Evolutionary conservation across 2,888 invertebrate genomes (phyloP).

Genomic region (Spicauda simplicius): DNA sequence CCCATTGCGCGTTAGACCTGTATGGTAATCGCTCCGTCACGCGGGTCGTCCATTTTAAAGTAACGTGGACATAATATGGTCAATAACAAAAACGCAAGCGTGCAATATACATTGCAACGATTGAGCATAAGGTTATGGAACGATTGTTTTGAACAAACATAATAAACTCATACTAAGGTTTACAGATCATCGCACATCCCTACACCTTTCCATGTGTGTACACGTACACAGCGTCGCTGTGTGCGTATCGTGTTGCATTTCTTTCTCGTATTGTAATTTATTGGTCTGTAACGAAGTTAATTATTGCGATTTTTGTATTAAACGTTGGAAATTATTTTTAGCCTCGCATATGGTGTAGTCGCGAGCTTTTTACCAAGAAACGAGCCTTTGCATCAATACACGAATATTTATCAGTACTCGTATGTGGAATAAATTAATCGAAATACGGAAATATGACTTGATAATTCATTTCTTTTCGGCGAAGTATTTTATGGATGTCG

Average conservation of each 20-base stretch:
- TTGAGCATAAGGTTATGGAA: too few species aligned
- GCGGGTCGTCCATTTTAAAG: too few species aligned
- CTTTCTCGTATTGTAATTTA: conserved; percentile 84
- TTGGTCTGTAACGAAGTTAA: conserved; percentile 84
- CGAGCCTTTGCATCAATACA: conserved; percentile 41
- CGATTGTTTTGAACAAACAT: too few species aligned
- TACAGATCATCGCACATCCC: conserved; percentile 40
- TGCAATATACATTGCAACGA: too few species aligned
- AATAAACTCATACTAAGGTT: too few species aligned
- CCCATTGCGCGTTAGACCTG: too few species aligned
- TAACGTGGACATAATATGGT: too few species aligned
- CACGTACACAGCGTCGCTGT: conserved; percentile 50
- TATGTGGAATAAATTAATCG: conserved; percentile 34
- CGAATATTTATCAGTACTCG: conserved; percentile 28
- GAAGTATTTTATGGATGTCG: neutral
- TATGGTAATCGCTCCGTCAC: too few species aligned
- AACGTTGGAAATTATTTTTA: conserved; percentile 85
- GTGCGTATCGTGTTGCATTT: conserved; percentile 76
- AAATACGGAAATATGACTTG: conserved; percentile 31
- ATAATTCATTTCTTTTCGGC: conserved; percentile 30
- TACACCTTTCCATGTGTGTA: conserved; percentile 43
- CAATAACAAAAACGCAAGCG: too few species aligned
- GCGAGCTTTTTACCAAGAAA: conserved; percentile 72
- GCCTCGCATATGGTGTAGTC: conserved; percentile 65
- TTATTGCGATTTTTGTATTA: conserved; percentile 85